Base-by-base conservation (phyloP, 2,797 vertebrate species). In the Acropternis orthonyx region DNA sequence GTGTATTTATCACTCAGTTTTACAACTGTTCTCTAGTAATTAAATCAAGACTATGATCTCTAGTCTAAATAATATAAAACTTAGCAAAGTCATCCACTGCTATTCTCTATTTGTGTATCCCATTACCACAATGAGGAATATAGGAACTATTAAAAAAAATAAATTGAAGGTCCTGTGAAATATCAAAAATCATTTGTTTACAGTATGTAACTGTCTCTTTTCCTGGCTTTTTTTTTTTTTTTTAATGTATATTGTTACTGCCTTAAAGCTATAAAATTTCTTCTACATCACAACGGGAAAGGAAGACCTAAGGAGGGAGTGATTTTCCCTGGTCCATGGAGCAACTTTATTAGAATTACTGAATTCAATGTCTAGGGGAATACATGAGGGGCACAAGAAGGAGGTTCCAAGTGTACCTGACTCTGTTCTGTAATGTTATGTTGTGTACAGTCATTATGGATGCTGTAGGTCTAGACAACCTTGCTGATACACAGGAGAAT, bases 341-440 rank as follows among this genome's bases (percentile, higher is more conserved):
- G 5, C 4, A 51, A 10, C 20, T 74, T 76, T 26, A n/a, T 30
- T 24, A 85, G 27, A 83, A 73, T 36, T n/a, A 51, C 12, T 54
- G 49, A 80, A 49, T 36, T 61, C 23, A 12, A 1, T 20, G 15
- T 79, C 43, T 55, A 66, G 13, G 16, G 32, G 39, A 75, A 85
- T 23, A 58, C 2, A 16, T 0, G 1, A n/a, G 41, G n/a, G 37
- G 30, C 27, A 43, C 24, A 69, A 73, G 36, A n/a, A 68, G 7
- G 7, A 75, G 23, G 56, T 32, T 65, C 14, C 32, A 49, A 28
- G 10, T 19, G 7, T 21, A 36, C 7, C 32, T 48, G 55, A 48
- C 7, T 19, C 12, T 65, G 20, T 27, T 78, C 20, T 41, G 28
- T 54, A 37, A 68, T 11, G 37, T 4, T 66, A 51, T 24, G 1